Conservation (phyloP, 2,888 invertebrate species). For the Andrena praecox region DNA sequence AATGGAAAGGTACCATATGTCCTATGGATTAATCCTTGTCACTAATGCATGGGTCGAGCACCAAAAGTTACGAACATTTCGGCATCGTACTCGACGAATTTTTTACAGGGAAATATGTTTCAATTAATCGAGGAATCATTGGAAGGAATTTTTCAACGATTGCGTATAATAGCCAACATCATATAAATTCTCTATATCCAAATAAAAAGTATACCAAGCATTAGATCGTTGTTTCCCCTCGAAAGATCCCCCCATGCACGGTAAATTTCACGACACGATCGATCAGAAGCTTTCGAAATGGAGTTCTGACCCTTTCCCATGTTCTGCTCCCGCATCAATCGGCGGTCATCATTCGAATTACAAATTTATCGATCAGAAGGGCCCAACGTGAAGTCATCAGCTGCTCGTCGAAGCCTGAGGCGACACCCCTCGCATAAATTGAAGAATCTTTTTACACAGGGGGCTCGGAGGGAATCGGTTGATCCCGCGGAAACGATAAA, state of each 20-base stretch:
- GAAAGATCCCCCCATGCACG: not conserved
- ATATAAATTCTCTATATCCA: too few relatives aligned
- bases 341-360: constrained; percentile 53
- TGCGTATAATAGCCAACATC: too few relatives aligned
- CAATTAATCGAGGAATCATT: too few relatives aligned
- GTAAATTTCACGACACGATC: constrained; percentile 16
- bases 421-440: constrained; percentile 61
- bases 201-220: too few relatives aligned
- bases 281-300: constrained; percentile 3
- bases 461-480: constrained; percentile 43
- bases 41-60: constrained; percentile 9
- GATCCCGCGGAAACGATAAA: constrained; percentile 70
- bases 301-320: constrained; percentile 31
- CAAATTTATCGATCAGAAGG: constrained; percentile 54
- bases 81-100: not conserved
- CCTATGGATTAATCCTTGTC: constrained; percentile 54
- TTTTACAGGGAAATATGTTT: not conserved
- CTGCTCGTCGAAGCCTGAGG: constrained; percentile 18
- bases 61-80: constrained; percentile 12
- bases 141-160: too few relatives aligned
- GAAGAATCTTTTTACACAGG: constrained; percentile 30
- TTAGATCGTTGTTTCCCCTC: too few relatives aligned
- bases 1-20: constrained; percentile 69
- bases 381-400: constrained; percentile 39
- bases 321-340: constrained; percentile 52